Conservation (phyloP, 1,140 invertebrate genomes). For the Panonychus citri region DNA sequence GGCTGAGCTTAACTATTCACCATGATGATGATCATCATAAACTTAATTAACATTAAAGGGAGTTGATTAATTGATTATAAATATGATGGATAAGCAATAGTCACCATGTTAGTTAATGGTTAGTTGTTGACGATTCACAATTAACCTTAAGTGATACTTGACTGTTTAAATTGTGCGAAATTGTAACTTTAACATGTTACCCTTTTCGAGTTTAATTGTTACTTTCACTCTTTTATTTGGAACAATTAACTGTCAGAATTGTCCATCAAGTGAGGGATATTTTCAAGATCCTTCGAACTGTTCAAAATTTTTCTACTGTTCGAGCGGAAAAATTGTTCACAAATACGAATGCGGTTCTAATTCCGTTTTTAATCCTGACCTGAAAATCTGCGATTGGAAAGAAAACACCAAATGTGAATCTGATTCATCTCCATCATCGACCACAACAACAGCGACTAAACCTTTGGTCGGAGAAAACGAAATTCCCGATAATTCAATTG, state of each 20-base stretch:
- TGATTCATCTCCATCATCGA: neutral
- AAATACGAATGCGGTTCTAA: conserved; percentile 4
- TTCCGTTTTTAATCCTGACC: conserved; percentile 1
- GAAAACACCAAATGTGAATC: neutral
- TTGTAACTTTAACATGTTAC: no score
- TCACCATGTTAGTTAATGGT: no score
- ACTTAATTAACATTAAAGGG: no score
- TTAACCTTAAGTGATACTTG: no score
- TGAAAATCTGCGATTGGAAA: conserved; percentile 6
- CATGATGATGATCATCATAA: no score
- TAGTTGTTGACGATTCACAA: no score
- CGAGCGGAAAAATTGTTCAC: neutral
- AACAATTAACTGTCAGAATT: neutral
- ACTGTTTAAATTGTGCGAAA: no score
- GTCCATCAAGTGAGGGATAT: neutral
- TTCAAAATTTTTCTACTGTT: neutral
- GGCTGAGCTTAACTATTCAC: no score
- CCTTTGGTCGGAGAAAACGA: neutral
- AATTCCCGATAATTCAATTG: no score
- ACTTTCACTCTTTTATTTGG: neutral
- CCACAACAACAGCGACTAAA: neutral
- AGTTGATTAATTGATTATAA: no score
- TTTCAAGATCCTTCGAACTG: neutral
- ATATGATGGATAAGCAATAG: no score
- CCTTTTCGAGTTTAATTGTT: no score